phyloP scores from a whole-genome alignment of 1,140 invertebrate genomes.

The Leptopilina boulardi region DNA sequence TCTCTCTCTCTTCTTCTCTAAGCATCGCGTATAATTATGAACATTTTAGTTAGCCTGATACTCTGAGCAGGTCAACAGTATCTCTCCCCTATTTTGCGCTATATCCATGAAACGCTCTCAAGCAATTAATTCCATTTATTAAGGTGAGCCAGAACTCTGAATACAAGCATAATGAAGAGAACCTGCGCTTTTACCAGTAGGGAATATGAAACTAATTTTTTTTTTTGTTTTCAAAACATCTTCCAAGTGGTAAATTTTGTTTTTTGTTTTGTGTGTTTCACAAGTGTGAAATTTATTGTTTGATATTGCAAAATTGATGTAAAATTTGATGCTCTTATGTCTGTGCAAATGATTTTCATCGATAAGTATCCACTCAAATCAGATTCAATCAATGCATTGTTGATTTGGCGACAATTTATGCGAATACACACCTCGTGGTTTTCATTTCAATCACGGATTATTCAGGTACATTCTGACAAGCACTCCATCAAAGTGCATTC shows the following conservation, averaged over 20 bases:
- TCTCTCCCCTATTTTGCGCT: background rate
- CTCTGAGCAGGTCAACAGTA: background rate
- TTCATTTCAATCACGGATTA: slow-evolving; percentile 66
- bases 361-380: slow-evolving; percentile 33
- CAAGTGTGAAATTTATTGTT: too few relatives aligned
- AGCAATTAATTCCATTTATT: slow-evolving; percentile 70
- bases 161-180: slow-evolving; percentile 4
- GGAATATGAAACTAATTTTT: background rate
- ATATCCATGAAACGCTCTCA: slow-evolving; percentile 59
- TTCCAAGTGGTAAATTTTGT: too few relatives aligned
- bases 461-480: slow-evolving; percentile 61
- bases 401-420: slow-evolving; percentile 64
- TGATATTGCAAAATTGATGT: background rate
- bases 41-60: slow-evolving; percentile 45
- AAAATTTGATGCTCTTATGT: background rate
- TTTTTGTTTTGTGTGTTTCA: too few relatives aligned
- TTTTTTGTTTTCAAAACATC: too few relatives aligned
- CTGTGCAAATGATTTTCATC: background rate
- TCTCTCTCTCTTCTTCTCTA: too few relatives aligned
- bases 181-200: background rate
- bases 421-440: slow-evolving; percentile 54
- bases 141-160: slow-evolving; percentile 54
- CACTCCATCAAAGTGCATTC: slow-evolving; percentile 65
- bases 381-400: slow-evolving; percentile 67
- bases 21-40: background rate